A percentile compares a stretch with the other conserved stretches of the same genome.
Evolutionary conservation across 37 sponge, comb jelly and placozoan genomes (phyloP).

Genomic region (Cladorhizidae sp.): DNA sequence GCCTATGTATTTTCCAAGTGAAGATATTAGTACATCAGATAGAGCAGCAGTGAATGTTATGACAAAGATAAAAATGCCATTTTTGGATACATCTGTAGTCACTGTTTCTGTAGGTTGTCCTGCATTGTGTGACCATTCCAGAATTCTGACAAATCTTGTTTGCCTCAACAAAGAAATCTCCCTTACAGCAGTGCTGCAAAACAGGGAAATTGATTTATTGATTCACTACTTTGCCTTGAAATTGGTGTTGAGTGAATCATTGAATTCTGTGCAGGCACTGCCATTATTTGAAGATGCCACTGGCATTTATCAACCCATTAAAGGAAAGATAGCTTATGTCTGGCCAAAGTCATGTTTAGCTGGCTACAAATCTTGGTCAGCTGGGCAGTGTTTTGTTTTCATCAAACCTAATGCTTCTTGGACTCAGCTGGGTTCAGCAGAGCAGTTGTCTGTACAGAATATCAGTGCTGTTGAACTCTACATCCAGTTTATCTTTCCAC

Average conservation of each 20-base stretch:
- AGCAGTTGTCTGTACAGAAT: not conserved
- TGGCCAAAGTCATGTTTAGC: constrained; percentile 30
- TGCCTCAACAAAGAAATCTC: not conserved
- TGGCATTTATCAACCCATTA: constrained; percentile 6
- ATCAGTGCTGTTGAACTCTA: constrained; percentile 24
- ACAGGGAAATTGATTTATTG: not conserved
- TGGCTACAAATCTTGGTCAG: constrained; percentile 33
- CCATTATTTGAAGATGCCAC: constrained; percentile 48
- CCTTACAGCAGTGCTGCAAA: not conserved
- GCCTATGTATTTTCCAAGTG: constrained; percentile 2
- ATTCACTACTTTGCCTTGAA: not conserved
- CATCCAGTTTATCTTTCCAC: constrained; percentile 35
- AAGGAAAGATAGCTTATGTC: constrained; percentile 12
- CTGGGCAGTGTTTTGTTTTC: constrained; percentile 11
- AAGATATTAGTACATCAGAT: not conserved
- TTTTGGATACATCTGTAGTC: constrained; percentile 18
- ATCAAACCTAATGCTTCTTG: constrained; percentile 25
- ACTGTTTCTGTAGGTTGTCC: constrained; percentile 6
- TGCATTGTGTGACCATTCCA: not conserved
- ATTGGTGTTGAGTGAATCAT: not conserved
- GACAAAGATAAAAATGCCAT: constrained; percentile 23
- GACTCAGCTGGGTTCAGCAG: constrained; percentile 1
- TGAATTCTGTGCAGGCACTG: constrained; percentile 8
- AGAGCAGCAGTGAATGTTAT: not conserved
- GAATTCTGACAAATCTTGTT: constrained; percentile 10